Conservation (phyloP, 2,888 invertebrate genomes). For the Branchellion lobata region DNA sequence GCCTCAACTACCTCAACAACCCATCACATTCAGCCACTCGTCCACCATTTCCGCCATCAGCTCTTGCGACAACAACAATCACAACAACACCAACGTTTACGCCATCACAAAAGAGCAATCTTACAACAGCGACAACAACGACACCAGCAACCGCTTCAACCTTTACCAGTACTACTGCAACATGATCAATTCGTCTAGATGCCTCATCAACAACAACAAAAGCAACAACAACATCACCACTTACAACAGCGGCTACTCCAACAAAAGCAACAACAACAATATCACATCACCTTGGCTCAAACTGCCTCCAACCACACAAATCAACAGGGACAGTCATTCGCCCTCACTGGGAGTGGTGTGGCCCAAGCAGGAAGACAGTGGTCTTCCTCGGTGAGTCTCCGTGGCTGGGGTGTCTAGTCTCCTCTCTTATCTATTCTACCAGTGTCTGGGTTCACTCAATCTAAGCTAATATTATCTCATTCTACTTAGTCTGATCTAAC, state of each 20-base stretch:
- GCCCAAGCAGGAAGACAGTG: constrained; percentile 17
- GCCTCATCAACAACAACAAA: neutral
- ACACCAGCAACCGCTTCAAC: neutral
- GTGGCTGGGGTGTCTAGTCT: too few relatives aligned
- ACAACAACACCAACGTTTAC: neutral
- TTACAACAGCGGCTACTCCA: neutral
- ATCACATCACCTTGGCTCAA: constrained; percentile 32
- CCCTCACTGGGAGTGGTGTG: constrained; percentile 29
- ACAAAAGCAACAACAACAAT: neutral
- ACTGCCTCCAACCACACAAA: constrained; percentile 35
- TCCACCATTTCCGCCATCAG: neutral
- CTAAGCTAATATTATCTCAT: too few relatives aligned
- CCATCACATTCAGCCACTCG: neutral
- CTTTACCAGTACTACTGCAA: constrained; percentile 13
- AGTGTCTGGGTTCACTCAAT: too few relatives aligned
- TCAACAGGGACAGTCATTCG: constrained; percentile 35
- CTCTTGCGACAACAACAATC: neutral
- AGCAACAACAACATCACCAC: neutral
- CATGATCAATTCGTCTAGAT: neutral
- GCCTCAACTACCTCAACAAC: neutral
- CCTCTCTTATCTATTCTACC: too few relatives aligned
- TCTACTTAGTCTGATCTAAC: too few relatives aligned
- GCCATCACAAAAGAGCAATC: neutral
- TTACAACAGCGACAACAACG: neutral
- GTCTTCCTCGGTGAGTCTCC: neutral